Conservation (phyloP, 35 echinoderm and acorn worm species). For the Lytechinus pictus region DNA sequence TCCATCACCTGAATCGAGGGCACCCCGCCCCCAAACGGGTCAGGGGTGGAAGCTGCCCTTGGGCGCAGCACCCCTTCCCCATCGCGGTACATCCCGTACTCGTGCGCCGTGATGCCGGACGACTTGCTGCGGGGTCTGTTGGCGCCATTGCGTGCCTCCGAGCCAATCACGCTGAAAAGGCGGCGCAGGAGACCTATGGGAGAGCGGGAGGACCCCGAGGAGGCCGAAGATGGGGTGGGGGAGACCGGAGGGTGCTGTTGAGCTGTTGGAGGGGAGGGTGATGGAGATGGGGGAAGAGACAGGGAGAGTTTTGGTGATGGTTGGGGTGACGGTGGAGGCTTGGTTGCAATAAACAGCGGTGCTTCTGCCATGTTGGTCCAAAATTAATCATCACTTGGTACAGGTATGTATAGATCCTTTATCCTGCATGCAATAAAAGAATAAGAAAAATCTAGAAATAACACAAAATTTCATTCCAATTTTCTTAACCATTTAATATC, state of each 20-base stretch:
- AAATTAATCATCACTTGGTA: background rate
- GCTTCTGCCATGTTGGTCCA: background rate
- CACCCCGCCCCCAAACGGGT: background rate
- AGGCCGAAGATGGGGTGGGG: background rate
- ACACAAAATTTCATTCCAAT: too few relatives aligned
- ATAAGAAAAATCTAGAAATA: background rate
- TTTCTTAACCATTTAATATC: too few relatives aligned
- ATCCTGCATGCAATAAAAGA: background rate
- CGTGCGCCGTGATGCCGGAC: background rate
- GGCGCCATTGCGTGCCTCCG: background rate
- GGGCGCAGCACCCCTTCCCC: background rate
- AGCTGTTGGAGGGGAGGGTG: background rate
- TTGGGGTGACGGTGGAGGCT: background rate
- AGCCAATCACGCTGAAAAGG: background rate
- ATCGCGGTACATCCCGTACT: conserved; percentile 18
- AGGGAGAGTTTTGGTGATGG: background rate
- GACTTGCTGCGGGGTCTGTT: conserved; percentile 24
- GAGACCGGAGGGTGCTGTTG: background rate
- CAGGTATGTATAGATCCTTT: background rate
- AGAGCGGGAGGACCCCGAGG: background rate
- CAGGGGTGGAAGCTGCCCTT: conserved; percentile 15
- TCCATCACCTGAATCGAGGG: conserved; percentile 21
- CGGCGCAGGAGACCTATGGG: background rate
- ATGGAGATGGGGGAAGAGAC: background rate
- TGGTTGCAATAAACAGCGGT: background rate